Base-by-base conservation (phyloP, 2,888 invertebrate species). In the Drosophila antonietae region DNA sequence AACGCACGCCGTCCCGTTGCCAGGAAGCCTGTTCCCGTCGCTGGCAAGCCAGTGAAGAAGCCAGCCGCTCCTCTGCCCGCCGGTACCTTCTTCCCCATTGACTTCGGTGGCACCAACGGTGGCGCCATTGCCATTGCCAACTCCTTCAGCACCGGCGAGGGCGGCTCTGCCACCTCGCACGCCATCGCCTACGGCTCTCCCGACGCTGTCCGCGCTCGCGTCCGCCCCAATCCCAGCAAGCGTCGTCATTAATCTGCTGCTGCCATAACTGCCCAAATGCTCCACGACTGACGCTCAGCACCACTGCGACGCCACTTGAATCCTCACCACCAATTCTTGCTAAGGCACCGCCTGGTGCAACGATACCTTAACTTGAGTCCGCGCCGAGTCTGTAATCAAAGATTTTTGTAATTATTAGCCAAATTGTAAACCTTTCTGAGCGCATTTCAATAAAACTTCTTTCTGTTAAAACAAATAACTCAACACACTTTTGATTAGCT, bases 61-160 rank as follows among this genome's bases (percentile, higher is more conserved):
- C 83, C 89, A 6, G 81, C 81, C 41, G 81, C 81, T 43, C 83
- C 84, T 20, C 75, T 90, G 68, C 93, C 93, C 15, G 85, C 85
- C n/a, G 92, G 92, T 39, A 91, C 91, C 14, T 93, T 91, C 89
- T 93, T 93, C 90, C 93, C 93, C 51, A 89, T 93, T 39, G 80
- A 91, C 61, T 93, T 93, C 52, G 93, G 93, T 41, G 92, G 92
- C 56, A 91, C 92, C 80, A 81, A 43, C 57, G 92, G 93, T 39
- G 93, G 93, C 57, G 92, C 93, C 46, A 93, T 93, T 73, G 93
- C 93, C 60, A 92, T 93, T 80, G 93, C 93, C 78, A 93, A 93
- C 77, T 91, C 92, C 37, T 93, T 92, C 81, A 93, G 92, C 83
- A 93, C 93, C 18, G 93, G 93, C 15, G 92, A 93, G 77, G 92